These are phyloP conservation scores for Alectura lathami DNA, from an alignment of 2,113 vertebrate species.

Conservation along the genomic window DNA sequence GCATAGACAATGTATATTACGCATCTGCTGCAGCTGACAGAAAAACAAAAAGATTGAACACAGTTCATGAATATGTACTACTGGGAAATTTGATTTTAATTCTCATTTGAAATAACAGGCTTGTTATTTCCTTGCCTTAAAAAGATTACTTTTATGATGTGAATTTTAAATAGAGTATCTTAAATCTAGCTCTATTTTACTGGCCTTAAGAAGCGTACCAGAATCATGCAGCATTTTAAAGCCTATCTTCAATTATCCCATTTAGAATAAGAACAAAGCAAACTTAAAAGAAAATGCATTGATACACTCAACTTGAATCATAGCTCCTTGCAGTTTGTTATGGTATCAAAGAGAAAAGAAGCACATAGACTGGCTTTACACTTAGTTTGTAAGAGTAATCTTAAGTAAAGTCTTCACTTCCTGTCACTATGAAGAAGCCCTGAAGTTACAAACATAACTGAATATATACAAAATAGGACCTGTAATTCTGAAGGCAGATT, in stretches of 20 bases:
- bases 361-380: background rate
- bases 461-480: background rate
- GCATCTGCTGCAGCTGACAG: conserved; percentile 54
- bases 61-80: conserved; percentile 61
- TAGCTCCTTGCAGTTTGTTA: background rate
- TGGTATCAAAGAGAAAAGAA: background rate
- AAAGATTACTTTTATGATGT: conserved; percentile 1
- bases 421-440: background rate
- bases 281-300: background rate
- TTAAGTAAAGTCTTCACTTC: background rate
- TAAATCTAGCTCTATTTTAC: background rate
- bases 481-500: background rate
- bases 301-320: background rate
- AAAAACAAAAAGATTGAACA: background rate
- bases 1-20: background rate
- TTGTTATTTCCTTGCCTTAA: conserved; percentile 8
- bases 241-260: background rate
- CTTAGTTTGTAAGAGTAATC: background rate
- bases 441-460: background rate
- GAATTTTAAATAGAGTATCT: background rate
- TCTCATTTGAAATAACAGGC: conserved; percentile 31
- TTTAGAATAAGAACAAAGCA: background rate
- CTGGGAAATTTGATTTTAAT: conserved; percentile 37
- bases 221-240: background rate
- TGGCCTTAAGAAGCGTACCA: background rate